Conservation (phyloP, 2,113 vertebrate species). For the Oryzias woworae region DNA sequence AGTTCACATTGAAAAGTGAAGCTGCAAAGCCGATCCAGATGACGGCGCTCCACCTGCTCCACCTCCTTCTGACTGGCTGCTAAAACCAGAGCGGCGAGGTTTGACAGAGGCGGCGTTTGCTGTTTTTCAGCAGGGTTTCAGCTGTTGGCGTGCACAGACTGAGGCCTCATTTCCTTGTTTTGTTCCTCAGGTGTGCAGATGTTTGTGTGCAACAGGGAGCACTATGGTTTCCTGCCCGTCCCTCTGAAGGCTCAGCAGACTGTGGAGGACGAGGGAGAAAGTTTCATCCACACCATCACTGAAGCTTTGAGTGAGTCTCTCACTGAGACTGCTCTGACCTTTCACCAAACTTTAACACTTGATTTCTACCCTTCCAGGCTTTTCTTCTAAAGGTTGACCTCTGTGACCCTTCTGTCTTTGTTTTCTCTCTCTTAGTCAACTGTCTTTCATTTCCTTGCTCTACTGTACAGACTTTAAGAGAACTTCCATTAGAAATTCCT, state of each 20-base stretch:
- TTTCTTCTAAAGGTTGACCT: constrained; percentile 36
- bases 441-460: background rate
- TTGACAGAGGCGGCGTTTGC: no score
- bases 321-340: constrained; percentile 25
- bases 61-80: no score
- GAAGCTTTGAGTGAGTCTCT: constrained; percentile 93
- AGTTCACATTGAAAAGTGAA: no score
- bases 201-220: constrained; percentile 94
- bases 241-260: constrained; percentile 90
- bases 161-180: no score
- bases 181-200: constrained; percentile 82
- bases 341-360: constrained; percentile 14
- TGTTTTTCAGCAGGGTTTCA: no score
- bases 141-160: no score
- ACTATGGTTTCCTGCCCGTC: constrained; percentile 92
- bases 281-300: constrained; percentile 87
- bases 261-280: constrained; percentile 88
- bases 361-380: constrained; percentile 12
- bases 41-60: no score
- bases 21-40: no score
- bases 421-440: background rate
- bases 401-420: background rate
- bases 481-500: background rate
- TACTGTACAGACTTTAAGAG: constrained; percentile 10
- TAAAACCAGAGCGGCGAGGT: no score